A percentile compares a stretch with the other conserved stretches of the same genome.
phyloP scores from a whole-genome alignment of 2,888 invertebrate species.

The Drosophila paramelanica region DNA sequence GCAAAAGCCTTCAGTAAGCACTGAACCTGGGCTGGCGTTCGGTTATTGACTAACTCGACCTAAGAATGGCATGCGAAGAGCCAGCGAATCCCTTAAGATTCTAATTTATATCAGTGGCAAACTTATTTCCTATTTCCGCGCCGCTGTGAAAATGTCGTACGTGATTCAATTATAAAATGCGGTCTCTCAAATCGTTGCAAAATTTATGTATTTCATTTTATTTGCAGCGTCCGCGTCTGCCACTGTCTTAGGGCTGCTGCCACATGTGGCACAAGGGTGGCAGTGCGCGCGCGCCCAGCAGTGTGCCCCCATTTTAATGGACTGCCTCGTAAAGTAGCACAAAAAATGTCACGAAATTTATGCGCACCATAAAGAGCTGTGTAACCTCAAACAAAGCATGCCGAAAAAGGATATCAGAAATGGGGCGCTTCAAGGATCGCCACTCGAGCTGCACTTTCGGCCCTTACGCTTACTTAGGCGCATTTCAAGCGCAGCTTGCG shows the following conservation, averaged over 20 bases:
- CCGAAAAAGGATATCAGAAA: conserved; percentile 46
- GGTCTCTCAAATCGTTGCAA: conserved; percentile 84
- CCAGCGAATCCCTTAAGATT: conserved; percentile 76
- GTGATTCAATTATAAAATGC: conserved; percentile 85
- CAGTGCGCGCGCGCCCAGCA: neutral
- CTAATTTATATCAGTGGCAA: conserved; percentile 79
- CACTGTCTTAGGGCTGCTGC: conserved; percentile 44
- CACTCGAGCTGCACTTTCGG: conserved; percentile 44
- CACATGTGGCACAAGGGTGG: conserved; percentile 67
- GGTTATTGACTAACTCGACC: conserved; percentile 69
- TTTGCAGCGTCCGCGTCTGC: conserved; percentile 61
- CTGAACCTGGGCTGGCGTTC: conserved; percentile 18
- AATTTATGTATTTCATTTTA: conserved; percentile 83
- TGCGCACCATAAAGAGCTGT: conserved; percentile 66
- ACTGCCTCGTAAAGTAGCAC: conserved; percentile 75
- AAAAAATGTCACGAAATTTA: conserved; percentile 75
- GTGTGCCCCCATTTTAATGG: conserved; percentile 66
- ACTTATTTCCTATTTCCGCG: conserved; percentile 78
- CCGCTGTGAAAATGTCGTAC: conserved; percentile 82
- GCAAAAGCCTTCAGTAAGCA: conserved; percentile 35
- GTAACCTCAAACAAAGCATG: conserved; percentile 57
- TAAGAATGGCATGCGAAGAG: conserved; percentile 15
- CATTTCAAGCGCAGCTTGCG: conserved; percentile 49
- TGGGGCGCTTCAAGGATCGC: conserved; percentile 24
- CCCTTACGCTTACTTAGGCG: conserved; percentile 43